These are phyloP conservation scores for Chiloscyllium plagiosum DNA, from an alignment of 2,113 vertebrate species.

Conservation along the genomic window DNA sequence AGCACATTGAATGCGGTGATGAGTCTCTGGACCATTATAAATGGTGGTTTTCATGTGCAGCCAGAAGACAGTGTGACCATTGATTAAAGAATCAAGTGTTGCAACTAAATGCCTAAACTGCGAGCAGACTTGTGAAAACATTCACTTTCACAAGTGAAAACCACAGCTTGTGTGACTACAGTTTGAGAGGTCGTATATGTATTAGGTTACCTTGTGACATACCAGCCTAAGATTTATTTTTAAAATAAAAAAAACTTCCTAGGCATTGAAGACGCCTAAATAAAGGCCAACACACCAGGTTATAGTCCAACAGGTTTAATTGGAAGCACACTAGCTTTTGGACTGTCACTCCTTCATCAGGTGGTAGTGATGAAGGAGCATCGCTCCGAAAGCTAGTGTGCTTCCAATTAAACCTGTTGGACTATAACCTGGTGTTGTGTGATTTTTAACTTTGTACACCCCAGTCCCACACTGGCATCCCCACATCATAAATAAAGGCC, in stretches of 20 bases:
- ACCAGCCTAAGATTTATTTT: background rate
- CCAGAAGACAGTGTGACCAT: background rate
- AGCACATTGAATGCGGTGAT: no score
- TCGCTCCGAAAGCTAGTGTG: no score
- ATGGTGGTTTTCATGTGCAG: background rate
- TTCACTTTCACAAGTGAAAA: background rate
- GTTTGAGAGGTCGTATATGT: background rate
- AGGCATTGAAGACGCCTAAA: background rate
- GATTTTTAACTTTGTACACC: no score
- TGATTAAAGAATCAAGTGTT: background rate
- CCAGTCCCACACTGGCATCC: no score
- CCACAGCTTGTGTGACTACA: background rate
- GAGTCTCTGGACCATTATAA: background rate
- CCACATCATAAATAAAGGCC: background rate
- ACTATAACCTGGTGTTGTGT: no score
- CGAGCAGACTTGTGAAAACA: background rate
- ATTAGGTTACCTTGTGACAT: background rate
- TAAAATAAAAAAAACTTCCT: background rate
- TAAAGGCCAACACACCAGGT: background rate
- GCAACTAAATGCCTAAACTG: background rate
- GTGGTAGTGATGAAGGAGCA: no score
- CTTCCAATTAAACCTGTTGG: no score
- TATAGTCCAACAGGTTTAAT: no score
- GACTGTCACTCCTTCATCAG: no score
- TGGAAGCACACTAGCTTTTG: no score